Conservation (phyloP, 2,888 invertebrate species). For the Megaustenia siamemsis region DNA sequence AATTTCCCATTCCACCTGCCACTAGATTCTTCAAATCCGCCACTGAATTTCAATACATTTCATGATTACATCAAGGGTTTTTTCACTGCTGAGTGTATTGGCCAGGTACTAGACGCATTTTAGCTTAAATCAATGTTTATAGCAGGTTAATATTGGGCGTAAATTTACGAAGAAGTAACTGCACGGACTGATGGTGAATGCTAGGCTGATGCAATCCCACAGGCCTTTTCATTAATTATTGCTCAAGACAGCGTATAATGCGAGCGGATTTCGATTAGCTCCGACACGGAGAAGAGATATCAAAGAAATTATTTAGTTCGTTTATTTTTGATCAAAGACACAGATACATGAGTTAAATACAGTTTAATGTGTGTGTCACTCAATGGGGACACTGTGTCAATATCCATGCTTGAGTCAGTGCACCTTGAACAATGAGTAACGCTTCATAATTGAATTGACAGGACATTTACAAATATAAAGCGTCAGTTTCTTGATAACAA, state of each 20-base stretch:
- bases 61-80: not conserved
- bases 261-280: not conserved
- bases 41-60: not conserved
- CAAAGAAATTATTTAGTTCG: not conserved
- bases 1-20: too few species aligned
- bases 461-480: too few species aligned
- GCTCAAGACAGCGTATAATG: not conserved
- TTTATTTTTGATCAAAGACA: not conserved
- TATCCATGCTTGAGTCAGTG: too few species aligned
- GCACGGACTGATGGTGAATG: not conserved
- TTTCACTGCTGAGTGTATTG: not conserved
- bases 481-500: too few species aligned
- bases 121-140: not conserved
- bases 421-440: too few species aligned
- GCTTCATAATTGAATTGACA: too few species aligned
- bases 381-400: too few species aligned
- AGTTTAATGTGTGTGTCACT: too few species aligned
- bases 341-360: not conserved
- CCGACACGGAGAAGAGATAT: not conserved
- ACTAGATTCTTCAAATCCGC: too few species aligned
- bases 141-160: not conserved
- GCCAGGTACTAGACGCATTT: not conserved
- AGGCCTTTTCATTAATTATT: not conserved
- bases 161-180: not conserved
- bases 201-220: not conserved